A percentile compares a stretch with the other conserved stretches of the same genome.
Conservation (phyloP, 2,113 vertebrate species). For the Fulmarus glacialis region DNA sequence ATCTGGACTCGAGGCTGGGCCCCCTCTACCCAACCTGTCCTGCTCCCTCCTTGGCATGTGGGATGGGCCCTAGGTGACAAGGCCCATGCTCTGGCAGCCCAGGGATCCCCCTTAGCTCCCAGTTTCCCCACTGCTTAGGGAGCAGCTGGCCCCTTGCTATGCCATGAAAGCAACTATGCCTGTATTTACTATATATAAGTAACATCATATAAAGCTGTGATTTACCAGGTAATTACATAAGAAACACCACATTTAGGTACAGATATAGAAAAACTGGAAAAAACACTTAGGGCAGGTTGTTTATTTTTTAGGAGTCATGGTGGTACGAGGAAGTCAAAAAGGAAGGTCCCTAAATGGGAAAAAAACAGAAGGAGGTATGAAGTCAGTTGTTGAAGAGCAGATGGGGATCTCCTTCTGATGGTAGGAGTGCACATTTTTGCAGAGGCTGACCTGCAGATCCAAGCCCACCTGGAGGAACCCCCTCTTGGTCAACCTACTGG, state of each 20-base stretch:
- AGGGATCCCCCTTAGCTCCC: not conserved
- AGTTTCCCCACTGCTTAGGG: not conserved
- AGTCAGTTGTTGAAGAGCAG: not conserved
- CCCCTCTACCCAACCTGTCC: not conserved
- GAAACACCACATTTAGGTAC: not conserved
- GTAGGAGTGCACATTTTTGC: not conserved
- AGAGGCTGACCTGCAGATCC: not conserved
- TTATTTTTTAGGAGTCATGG: not conserved
- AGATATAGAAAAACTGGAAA: not conserved
- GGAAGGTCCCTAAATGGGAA: not conserved
- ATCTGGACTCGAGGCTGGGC: accelerated
- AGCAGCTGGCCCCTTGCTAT: not conserved
- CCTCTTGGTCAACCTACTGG: not conserved
- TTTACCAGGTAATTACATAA: not conserved
- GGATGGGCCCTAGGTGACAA: not conserved
- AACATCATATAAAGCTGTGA: not conserved
- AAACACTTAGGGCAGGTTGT: not conserved
- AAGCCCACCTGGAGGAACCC: not conserved
- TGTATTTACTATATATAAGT: not conserved
- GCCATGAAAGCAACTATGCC: not conserved
- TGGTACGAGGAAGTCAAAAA: not conserved
- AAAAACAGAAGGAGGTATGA: not conserved
- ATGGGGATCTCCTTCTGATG: not conserved
- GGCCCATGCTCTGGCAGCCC: not conserved
- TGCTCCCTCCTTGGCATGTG: not conserved